Base-by-base conservation (phyloP, 2,113 vertebrate species). In the Corythornis vintsioides region DNA sequence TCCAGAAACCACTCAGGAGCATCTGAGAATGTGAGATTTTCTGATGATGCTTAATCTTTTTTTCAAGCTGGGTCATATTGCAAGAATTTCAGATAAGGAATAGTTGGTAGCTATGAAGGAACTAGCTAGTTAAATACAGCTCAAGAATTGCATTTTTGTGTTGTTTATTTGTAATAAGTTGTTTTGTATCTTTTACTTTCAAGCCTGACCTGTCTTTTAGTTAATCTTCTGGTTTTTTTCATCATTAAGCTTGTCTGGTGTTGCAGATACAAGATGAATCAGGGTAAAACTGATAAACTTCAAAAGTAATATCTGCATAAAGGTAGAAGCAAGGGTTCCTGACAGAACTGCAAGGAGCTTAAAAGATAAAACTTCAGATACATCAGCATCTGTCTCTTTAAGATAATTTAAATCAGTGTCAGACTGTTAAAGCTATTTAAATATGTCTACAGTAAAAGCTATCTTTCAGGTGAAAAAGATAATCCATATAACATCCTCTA, bases 401-500 rank as follows among this genome's bases (percentile, higher is more conserved):
- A 35, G 71, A 13, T 29, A 18, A 70, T 84, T 88, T 10, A 50
- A 73, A 76, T 75, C 42, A 26, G 2, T 55, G 33, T 33, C 38
- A 56, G 16, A 15, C 3, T 43, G 40, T 28, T 83, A 83, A 65
- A 86, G 3, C 13, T 38, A 13, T 50, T 86, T 59, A 70, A 88
- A n/a, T 10, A 43, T 2, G 0, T 11, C 4, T 65, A 28, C 57
- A 4, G 8, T 72, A 84, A 90, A 75, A 72, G 3, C 5, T 57
- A 12, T 38, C 5, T 72, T 92, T 40, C 4, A 15, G 69, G 15
- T 59, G 12, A n/a, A 72, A 79, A 83, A 47, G 13, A 40, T 6
- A 29, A 13, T 31, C 22, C 12, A 3, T 13, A 1, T 45, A 33
- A 26, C 0, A 2, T 78, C 7, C 4, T 55, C 5, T 3, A 20